These are phyloP conservation scores for Mesembrinibis cayennensis DNA, from an alignment of 2,113 vertebrate species.

Conservation along the genomic window DNA sequence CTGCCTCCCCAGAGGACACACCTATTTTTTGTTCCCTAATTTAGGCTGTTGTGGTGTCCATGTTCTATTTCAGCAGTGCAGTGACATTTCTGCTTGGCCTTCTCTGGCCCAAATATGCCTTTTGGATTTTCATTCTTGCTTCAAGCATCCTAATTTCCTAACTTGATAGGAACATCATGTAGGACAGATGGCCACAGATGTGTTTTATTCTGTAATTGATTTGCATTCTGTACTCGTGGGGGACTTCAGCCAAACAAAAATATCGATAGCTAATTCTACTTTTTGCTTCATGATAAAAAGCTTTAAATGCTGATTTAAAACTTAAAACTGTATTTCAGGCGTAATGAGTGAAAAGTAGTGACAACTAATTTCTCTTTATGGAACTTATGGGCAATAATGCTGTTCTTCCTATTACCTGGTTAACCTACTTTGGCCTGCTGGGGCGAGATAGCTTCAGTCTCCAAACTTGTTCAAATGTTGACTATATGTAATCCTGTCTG, in stretches of 20 bases:
- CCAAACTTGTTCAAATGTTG: neutral
- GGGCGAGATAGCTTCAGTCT: neutral
- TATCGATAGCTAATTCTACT: neutral
- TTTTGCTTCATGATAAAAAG: neutral
- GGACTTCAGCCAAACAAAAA: neutral
- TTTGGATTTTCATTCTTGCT: neutral
- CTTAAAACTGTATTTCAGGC: neutral
- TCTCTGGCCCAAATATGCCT: neutral
- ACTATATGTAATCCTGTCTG: neutral
- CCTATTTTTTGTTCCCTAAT: neutral
- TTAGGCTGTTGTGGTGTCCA: fast-evolving
- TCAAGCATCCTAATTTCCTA: neutral
- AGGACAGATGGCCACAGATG: neutral
- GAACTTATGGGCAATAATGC: neutral
- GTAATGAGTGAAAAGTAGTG: neutral
- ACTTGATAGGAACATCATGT: neutral
- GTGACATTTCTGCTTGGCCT: neutral
- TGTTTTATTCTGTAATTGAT: neutral
- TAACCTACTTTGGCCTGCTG: neutral
- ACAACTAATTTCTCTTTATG: neutral
- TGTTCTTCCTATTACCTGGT: neutral
- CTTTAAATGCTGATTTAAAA: neutral
- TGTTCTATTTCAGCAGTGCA: neutral
- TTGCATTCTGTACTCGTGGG: neutral
- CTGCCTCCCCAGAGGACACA: neutral